Evolutionary conservation across 2,113 vertebrate genomes (phyloP), one percentile per base, ranked within the genome.

Genomic region (Diadophis punctatus): DNA sequence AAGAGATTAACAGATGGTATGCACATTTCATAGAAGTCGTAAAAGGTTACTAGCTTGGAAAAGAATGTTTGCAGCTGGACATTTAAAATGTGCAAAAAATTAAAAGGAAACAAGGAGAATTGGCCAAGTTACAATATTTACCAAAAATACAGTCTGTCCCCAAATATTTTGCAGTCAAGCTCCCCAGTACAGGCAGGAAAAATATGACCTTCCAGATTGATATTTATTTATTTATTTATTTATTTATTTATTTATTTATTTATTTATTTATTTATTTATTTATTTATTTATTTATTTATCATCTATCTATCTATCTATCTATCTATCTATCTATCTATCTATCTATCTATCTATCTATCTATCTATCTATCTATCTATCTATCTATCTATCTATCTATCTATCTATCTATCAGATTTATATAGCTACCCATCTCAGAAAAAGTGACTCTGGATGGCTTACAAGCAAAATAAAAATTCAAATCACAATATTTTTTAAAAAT

Each of bases 1-100:
- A 93, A 96, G 53, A 93, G 95, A 95, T 58, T 94, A 94, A 95
- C 96, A 97, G 95, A 96, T 97, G 96, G 95, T 74, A 90, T 92
- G 92, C 92, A 97, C 92, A 96, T 97, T 97, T 95, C 87, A 94
- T 60, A 86, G 88, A 49, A 96, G 93, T 94, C 60, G 94, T 56
- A 91, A 86, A 53, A 92, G 90, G 95, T 93, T 49, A 93, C 80
- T 94, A 94, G 86, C 91, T 93, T 94, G 91, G 53, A 92, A 93
- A 60, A 48, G 91, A 84, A 58, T 94, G 89, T 86, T 48, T 27
- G n/a, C 46, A 68, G 53, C 9, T 74, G 46, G 60, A 63, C 48
- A 23, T 51, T 30, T 90, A 51, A 68, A 90, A 88, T 92, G 84
- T 90, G 74, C 25, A 60, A 88, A 94, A 92, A 92, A 93, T 91